Evolutionary conservation across 2,797 vertebrate genomes (phyloP).

Genomic region (Spinus pinus): DNA sequence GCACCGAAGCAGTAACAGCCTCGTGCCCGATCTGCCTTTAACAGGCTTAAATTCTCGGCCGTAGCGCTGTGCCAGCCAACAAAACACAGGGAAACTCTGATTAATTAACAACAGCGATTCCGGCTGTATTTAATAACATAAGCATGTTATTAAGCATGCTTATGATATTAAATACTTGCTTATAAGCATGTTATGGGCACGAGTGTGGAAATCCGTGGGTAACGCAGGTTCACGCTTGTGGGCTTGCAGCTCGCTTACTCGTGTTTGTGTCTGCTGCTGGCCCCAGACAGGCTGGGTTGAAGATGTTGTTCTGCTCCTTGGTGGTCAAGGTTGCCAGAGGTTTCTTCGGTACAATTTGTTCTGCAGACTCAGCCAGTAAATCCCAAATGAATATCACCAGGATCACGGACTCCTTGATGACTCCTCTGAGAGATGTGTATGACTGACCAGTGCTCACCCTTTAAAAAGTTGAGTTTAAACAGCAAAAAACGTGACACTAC

Average conservation of each 20-base stretch:
- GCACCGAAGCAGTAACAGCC: background rate
- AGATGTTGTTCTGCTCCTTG: background rate
- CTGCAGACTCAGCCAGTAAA: background rate
- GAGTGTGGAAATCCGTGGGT: background rate
- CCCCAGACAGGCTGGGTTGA: background rate
- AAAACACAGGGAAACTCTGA: background rate
- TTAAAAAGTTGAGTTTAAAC: background rate
- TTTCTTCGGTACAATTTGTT: background rate
- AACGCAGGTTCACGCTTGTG: background rate
- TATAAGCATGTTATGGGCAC: background rate
- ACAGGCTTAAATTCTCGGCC: rapidly evolving
- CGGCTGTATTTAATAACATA: background rate
- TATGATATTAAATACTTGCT: too few species aligned
- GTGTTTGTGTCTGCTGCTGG: background rate
- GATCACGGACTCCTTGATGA: background rate
- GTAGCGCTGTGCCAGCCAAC: rapidly evolving
- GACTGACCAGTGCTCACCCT: background rate
- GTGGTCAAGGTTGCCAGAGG: background rate
- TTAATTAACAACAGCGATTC: background rate
- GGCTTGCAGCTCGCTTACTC: rapidly evolving
- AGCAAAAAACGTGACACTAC: background rate
- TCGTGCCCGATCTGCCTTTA: background rate
- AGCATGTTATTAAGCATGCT: background rate
- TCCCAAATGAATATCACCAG: rapidly evolving
- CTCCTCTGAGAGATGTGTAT: background rate